Base-by-base conservation (phyloP, 1,140 invertebrate genomes). In the Aphelenchoides besseyi region DNA sequence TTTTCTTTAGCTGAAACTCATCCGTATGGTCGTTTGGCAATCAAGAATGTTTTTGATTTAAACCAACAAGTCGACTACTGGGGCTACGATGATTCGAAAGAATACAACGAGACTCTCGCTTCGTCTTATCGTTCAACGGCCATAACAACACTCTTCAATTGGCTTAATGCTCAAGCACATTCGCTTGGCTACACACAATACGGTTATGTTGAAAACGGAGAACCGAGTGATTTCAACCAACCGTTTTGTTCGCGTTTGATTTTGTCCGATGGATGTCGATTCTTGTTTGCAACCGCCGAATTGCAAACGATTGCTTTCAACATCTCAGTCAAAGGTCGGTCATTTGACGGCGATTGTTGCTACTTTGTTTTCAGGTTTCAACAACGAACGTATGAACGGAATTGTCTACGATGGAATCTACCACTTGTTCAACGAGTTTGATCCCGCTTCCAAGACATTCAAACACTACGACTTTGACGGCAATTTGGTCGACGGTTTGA, bases 251-350 rank as follows among this genome's bases (percentile, higher is more conserved):
- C 77, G 0, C 81, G 85, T 54, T 37, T 85, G 37, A 61, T 85
- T 23, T 72, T 83, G 2, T 78, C 81, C 1, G 77, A 85, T 59
- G 82, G 82, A 12, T 23, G 61, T 26, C 62, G 79, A 26, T 73
- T 70, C 29, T 82, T 75, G 28, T 83, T 83, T 53, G 79, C 83
- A 3, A 48, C 79, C 32, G 83, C 68, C 23, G 83, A 83, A 64
- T 68, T 83, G 5, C 84, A 85, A 53, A 85, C 83, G 1, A 54
- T 83, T 26, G 82, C 83, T n/a, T 77, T 84, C 52, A 83, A 83
- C 63, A 74, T 85, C 30, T 74, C 48, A 29, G 28, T 41, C 32
- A 18, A 48, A 48, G 41, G 41, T 48, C 41, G 41, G 41, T 48
- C 23, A 12, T 48, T 16, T 16, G 41, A 23, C 12, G 41, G 12